Conservation (phyloP, 37 sponge, comb jelly and placozoan species). For the Haliclona indistincta region DNA sequence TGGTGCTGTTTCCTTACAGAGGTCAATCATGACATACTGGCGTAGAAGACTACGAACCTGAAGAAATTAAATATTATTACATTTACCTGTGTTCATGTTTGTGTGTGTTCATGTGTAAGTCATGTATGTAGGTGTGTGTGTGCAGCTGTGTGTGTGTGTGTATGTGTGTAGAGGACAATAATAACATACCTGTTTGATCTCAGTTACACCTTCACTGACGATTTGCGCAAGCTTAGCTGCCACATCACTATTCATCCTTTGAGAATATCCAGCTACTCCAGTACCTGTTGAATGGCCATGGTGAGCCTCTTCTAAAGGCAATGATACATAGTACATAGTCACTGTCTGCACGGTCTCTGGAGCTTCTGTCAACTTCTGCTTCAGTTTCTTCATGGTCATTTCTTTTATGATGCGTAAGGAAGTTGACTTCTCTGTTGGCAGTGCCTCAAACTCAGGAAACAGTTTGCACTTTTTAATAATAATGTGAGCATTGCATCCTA, state of each 20-base stretch:
- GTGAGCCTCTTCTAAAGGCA: slow-evolving; percentile 40
- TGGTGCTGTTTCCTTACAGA: no score
- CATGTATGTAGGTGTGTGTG: no score
- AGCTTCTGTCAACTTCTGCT: not conserved
- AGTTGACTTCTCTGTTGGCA: not conserved
- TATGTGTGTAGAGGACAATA: no score
- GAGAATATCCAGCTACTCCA: slow-evolving; percentile 20
- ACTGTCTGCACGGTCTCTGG: not conserved
- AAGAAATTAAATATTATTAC: no score
- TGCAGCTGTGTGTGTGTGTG: no score
- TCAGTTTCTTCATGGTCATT: not conserved
- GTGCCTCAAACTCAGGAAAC: slow-evolving; percentile 9
- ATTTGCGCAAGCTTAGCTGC: slow-evolving; percentile 1
- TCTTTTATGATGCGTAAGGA: not conserved
- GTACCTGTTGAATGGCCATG: slow-evolving; percentile 6
- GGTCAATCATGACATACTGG: no score
- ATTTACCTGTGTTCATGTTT: no score
- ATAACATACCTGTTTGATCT: no score
- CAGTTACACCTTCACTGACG: no score
- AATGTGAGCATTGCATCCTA: slow-evolving; percentile 35
- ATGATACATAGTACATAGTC: slow-evolving; percentile 1
- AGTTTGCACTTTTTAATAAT: not conserved
- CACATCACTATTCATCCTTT: slow-evolving; percentile 12
- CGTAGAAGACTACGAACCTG: no score
- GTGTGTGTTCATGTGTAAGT: no score